Evolutionary conservation across 2,888 invertebrate species (phyloP).

Genomic region (Aricia artaxerxes): DNA sequence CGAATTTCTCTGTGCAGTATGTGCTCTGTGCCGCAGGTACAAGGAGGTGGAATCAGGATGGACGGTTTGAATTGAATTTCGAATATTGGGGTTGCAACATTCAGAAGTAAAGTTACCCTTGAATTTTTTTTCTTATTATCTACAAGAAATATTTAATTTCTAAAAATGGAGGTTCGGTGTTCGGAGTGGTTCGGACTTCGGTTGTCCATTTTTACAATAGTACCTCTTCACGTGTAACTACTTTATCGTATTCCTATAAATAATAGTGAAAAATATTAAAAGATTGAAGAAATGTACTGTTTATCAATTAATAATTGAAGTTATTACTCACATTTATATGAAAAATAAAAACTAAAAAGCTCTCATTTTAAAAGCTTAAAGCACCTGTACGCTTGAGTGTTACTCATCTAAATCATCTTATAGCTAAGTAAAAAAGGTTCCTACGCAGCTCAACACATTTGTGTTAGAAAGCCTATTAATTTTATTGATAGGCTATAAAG

Average conservation of each 20-base stretch:
- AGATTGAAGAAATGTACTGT: background rate
- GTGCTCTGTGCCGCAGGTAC: conserved; percentile 67
- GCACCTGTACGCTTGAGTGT: background rate
- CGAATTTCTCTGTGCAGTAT: conserved; percentile 39
- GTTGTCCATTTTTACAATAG: no score
- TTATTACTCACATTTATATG: background rate
- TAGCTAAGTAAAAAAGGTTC: background rate
- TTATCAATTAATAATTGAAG: background rate
- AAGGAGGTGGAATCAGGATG: conserved; percentile 54
- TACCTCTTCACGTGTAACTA: no score
- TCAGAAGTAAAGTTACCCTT: conserved; percentile 26
- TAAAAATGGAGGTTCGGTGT: no score
- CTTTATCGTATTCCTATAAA: no score
- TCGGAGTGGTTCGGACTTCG: no score
- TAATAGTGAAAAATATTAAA: no score
- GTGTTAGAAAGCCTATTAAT: conserved; percentile 11
- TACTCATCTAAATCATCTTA: background rate
- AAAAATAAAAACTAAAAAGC: background rate
- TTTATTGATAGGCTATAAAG: background rate
- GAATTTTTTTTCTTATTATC: background rate
- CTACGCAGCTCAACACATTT: background rate
- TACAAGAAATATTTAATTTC: background rate
- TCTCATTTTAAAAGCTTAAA: background rate
- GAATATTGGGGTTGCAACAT: conserved; percentile 59
- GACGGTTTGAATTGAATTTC: conserved; percentile 70